Conservation (phyloP, 1,140 invertebrate genomes). For the Zaprionus ornatus region DNA sequence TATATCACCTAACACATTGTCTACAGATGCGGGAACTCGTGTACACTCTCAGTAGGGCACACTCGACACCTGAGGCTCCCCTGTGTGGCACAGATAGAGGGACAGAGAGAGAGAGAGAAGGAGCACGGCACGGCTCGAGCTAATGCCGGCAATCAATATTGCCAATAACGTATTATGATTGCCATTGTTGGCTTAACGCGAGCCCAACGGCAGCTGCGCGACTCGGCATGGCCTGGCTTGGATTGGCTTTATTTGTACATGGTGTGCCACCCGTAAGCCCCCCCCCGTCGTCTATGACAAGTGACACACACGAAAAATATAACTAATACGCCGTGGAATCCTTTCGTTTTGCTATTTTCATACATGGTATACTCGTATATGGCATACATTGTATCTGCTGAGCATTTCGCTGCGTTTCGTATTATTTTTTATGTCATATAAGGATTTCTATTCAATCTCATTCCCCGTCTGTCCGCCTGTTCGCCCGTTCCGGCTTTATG, state of each 20-base stretch:
- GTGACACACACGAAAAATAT: slow-evolving; percentile 45
- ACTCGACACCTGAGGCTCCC: slow-evolving; percentile 1
- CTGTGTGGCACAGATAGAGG: neutral
- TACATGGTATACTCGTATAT: slow-evolving; percentile 19
- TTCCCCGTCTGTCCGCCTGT: slow-evolving; percentile 39
- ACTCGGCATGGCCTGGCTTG: slow-evolving; percentile 10
- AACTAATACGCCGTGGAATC: slow-evolving; percentile 68
- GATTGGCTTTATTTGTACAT: slow-evolving; percentile 37
- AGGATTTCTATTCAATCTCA: slow-evolving; percentile 74
- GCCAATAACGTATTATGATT: slow-evolving; percentile 73
- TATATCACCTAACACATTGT: neutral
- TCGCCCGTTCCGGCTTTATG: slow-evolving; percentile 44
- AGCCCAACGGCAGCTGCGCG: slow-evolving; percentile 24
- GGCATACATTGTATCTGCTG: slow-evolving; percentile 22
- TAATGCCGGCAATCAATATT: slow-evolving; percentile 69
- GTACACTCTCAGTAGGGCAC: neutral
- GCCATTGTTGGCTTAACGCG: slow-evolving; percentile 46
- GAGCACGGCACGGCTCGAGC: neutral
- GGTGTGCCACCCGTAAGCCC: neutral
- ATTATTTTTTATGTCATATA: slow-evolving; percentile 68
- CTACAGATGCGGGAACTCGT: neutral
- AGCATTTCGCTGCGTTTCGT: slow-evolving; percentile 52
- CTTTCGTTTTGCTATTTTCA: slow-evolving; percentile 53
- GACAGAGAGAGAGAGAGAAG: neutral
- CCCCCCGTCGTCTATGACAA: slow-evolving; percentile 35